These are phyloP conservation scores for Drosophila mulleri DNA, from an alignment of 2,888 invertebrate species.

Conservation along the genomic window DNA sequence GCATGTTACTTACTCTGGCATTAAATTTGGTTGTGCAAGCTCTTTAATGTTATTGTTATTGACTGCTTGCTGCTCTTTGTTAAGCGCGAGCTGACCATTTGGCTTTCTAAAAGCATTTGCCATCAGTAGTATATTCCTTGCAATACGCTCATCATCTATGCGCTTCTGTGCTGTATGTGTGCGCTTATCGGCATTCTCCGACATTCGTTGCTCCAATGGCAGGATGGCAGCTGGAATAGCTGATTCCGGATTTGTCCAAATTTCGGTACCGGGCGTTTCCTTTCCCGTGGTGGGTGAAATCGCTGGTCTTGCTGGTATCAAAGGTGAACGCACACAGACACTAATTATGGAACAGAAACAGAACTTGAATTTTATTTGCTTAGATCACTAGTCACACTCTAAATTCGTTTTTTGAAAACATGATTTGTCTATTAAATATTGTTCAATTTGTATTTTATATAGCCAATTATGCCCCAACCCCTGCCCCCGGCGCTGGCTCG, in stretches of 20 bases:
- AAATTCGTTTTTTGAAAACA: conserved; percentile 52
- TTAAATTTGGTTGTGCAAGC: conserved; percentile 44
- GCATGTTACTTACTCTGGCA: conserved; percentile 74
- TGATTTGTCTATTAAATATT: conserved; percentile 27
- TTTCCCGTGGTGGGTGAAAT: conserved; percentile 87
- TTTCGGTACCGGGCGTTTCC: conserved; percentile 86
- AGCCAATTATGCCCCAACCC: conserved; percentile 1
- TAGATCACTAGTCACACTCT: conserved; percentile 69
- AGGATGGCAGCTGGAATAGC: conserved; percentile 42
- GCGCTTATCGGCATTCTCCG: conserved; percentile 84
- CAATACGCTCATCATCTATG: conserved; percentile 88
- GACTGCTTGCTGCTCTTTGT: conserved; percentile 19
- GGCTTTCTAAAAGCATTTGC: conserved; percentile 78
- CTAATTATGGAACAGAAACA: conserved; percentile 84
- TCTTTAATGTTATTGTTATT: conserved; percentile 40
- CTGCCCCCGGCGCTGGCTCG: conserved; percentile 32
- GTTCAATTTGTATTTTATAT: background rate
- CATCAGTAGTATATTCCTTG: conserved; percentile 86
- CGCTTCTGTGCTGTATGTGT: conserved; percentile 89
- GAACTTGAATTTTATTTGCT: conserved; percentile 45
- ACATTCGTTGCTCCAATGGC: conserved; percentile 81
- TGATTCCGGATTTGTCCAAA: conserved; percentile 90
- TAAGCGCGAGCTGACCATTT: conserved; percentile 25
- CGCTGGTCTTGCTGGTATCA: conserved; percentile 91
- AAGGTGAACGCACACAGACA: conserved; percentile 92